phyloP scores from a whole-genome alignment of 2,113 vertebrate genomes.

The Oenanthe melanoleuca region DNA sequence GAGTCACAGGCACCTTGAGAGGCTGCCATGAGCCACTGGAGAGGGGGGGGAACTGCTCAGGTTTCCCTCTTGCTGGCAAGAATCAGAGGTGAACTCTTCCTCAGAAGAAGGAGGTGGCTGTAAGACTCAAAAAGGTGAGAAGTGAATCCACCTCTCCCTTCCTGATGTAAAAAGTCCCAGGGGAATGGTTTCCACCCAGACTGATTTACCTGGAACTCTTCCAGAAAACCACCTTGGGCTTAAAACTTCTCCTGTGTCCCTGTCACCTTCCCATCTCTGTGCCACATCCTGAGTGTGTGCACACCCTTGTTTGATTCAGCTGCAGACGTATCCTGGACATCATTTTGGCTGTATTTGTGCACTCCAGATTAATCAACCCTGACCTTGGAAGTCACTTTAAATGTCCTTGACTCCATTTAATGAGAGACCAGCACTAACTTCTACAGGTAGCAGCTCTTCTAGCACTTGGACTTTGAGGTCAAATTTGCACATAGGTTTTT shows the following conservation, averaged over 20 bases:
- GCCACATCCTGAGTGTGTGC: neutral
- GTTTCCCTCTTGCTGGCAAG: slow-evolving; percentile 3
- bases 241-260: neutral
- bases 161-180: neutral
- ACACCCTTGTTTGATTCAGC: neutral
- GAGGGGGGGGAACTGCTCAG: neutral
- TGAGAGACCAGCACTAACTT: neutral
- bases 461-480: neutral
- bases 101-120: neutral
- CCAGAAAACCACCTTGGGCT: neutral
- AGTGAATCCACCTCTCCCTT: neutral
- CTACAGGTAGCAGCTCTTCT: neutral
- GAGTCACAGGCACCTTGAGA: neutral
- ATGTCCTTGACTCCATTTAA: neutral
- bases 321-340: fast-evolving
- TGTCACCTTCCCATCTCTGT: neutral
- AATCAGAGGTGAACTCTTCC: neutral
- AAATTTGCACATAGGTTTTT: neutral
- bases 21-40: neutral
- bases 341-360: neutral
- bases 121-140: neutral
- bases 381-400: neutral
- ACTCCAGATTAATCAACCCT: neutral
- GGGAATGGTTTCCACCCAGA: neutral
- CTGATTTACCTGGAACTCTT: neutral